These are phyloP conservation scores for Pipistrellus kuhlii DNA, from an alignment of 2,797 vertebrate species.

Conservation along the genomic window DNA sequence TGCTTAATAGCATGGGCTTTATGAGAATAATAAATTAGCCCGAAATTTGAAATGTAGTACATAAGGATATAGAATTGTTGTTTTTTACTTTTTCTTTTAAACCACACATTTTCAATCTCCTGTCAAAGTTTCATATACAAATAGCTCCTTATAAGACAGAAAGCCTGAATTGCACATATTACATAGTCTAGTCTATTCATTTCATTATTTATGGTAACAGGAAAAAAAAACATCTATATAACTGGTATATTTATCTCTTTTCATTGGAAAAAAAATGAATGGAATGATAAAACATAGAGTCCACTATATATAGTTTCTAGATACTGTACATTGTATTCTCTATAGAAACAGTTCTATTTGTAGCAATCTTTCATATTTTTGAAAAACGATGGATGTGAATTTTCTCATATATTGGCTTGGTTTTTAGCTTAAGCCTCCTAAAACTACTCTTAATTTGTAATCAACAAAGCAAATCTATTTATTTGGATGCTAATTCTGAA, in stretches of 20 bases:
- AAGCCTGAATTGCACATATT: conserved; percentile 38
- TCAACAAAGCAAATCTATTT: conserved; percentile 6
- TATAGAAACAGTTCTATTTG: not conserved
- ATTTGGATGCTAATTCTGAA: conserved; percentile 9
- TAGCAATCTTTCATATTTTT: not conserved
- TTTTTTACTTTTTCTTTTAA: conserved; percentile 47
- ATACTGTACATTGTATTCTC: not conserved
- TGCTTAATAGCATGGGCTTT: conserved; percentile 12
- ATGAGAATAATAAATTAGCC: not conserved
- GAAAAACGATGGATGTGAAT: not conserved
- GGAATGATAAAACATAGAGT: not conserved
- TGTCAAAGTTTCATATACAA: conserved; percentile 35
- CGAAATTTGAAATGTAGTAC: not conserved
- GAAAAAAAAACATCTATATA: not conserved
- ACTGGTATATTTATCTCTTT: not conserved
- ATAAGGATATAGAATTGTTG: not conserved
- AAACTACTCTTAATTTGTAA: conserved; percentile 6
- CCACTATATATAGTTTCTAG: not conserved
- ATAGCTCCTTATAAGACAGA: conserved; percentile 38
- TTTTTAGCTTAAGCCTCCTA: not conserved
- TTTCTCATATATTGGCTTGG: conserved; percentile 23
- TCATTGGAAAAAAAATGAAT: not conserved
- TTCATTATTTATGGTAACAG: not conserved
- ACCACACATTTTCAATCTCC: not conserved
- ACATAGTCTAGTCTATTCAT: not conserved